Evolutionary conservation across 2,888 invertebrate genomes (phyloP), one percentile per base, ranked within the genome.

Genomic region (Agapostemon virescens): DNA sequence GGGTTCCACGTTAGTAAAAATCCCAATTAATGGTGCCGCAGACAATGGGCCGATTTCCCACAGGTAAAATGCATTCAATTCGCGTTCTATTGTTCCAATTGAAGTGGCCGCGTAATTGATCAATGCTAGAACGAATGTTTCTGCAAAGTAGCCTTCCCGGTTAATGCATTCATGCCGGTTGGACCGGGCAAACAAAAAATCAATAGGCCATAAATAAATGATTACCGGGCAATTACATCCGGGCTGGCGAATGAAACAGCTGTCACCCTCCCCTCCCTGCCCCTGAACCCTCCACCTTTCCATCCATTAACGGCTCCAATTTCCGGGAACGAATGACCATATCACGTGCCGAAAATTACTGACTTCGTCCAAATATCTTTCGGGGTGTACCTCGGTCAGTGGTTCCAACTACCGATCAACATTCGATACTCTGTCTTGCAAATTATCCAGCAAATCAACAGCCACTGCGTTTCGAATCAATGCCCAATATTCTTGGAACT

Each of bases 301-400:
- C 20, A 26, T 61, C 30, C 33, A 42, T 40, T 36, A 42, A 45
- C 17, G 58, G 26, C 15, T 15, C 42, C 23, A 61, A 74, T 69
- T 69, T 61, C 58, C 74, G 36, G 58, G n/a, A 42, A 74, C 36
- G 58, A 74, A 74, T 42, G 69, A 61, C 70, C 70, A 33, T 49
- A 73, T 82, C 58, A 63, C 61, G 63, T 84, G 83, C 75, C 64
- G 85, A 74, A 83, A 83, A 72, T 83, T 69, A 66, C 63, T 45
- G 64, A 83, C 61, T 36, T 45, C 55, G 58, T n/a, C 52, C 77
- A 45, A 67, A 40, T 55, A 72, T 45, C 69, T 77, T 77, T 74
- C 74, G 26, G 67, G 74, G 74, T 30, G 49, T 15, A 40, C 45
- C 61, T 63, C 63, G 6, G 63, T n/a, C 42, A 0, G 7, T 1